These are phyloP conservation scores for Hypomecis atomaria DNA, from an alignment of 2,888 invertebrate genomes.

Conservation along the genomic window DNA sequence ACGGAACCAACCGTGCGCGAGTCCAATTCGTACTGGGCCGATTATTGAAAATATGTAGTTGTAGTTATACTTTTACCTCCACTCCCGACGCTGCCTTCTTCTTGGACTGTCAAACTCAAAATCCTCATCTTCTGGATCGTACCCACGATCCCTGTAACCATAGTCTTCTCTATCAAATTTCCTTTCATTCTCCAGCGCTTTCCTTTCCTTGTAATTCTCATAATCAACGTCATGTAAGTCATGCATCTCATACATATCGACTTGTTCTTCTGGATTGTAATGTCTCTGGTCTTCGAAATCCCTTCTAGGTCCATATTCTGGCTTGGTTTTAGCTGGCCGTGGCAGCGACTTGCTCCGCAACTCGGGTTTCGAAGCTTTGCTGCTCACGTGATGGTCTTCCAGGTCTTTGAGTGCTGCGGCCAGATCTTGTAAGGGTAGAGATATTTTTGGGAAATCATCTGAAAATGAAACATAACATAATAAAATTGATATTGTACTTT, in stretches of 20 bases:
- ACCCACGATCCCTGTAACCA: conserved; percentile 64
- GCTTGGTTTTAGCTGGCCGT: conserved; percentile 63
- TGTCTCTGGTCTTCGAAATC: conserved; percentile 64
- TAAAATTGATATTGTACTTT: too few relatives aligned
- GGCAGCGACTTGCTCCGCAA: conserved; percentile 74
- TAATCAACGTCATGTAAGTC: conserved; percentile 76
- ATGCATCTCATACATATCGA: conserved; percentile 76
- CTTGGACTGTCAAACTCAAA: conserved; percentile 70
- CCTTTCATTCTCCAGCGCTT: conserved; percentile 62
- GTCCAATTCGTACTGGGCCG: too few relatives aligned
- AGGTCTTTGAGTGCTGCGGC: conserved; percentile 74
- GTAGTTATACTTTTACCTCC: conserved; percentile 46
- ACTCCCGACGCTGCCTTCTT: conserved; percentile 54
- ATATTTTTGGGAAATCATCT: conserved; percentile 78
- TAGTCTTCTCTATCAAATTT: conserved; percentile 59
- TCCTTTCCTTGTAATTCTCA: conserved; percentile 81
- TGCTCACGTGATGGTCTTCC: conserved; percentile 69
- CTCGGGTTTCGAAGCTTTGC: conserved; percentile 60
- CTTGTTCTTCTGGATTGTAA: conserved; percentile 64
- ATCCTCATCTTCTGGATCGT: conserved; percentile 78
- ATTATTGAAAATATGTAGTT: too few relatives aligned
- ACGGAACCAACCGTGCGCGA: too few relatives aligned
- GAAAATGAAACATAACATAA: conserved; percentile 34
- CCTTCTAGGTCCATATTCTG: conserved; percentile 66
- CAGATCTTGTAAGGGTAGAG: conserved; percentile 75